Base-by-base conservation (phyloP, 2,888 invertebrate genomes). In the Lacanobia oleracea region DNA sequence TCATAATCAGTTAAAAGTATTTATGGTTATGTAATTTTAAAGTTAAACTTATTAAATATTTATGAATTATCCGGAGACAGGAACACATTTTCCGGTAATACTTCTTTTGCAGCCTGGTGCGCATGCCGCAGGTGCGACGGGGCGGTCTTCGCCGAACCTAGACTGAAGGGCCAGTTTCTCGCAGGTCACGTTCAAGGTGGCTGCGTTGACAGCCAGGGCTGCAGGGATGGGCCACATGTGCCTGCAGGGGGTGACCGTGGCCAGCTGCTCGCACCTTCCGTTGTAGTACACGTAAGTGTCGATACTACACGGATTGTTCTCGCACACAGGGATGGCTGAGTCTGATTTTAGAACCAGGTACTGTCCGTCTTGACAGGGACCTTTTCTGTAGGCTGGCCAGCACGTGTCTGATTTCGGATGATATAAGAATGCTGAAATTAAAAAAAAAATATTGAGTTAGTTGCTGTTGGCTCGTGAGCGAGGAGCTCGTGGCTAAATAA, bases 321-420 rank as follows among this genome's bases (percentile, higher is more conserved):
- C 93, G 86, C 98, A 98, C 66, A 94, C 91, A 0, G 98, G 97
- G 56, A 97, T 93, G 0, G 95, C 93, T 18, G 96, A 88, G 51
- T 95, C 92, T 56, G 87, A 79, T 14, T 93, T 94, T 27, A 98
- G 93, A 10, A 97, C 88, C 37, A 98, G 92, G 85, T 97, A 97
- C 69, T 97, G 88, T 0, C 94, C 93, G 0, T 85, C 66, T 0
- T 87, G 79, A 85, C 98, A 98, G 0, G 98, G 98, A 0, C 98
- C 98, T 88, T 94, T 96, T 53, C 94, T 94, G 86, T 96, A 97
- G 0, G 97, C 97, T 62, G 96, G 95, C 93, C 97, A 97, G 84
- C 98, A 98, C 10, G 91, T 91, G 82, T 97, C 96, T 0, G 96
- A 95, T 37, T 93, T 88, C 2, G 97, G 97, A 86, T 97, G 96